phyloP scores from a whole-genome alignment of 2,113 vertebrate genomes.

The Eulemur rufifrons region DNA sequence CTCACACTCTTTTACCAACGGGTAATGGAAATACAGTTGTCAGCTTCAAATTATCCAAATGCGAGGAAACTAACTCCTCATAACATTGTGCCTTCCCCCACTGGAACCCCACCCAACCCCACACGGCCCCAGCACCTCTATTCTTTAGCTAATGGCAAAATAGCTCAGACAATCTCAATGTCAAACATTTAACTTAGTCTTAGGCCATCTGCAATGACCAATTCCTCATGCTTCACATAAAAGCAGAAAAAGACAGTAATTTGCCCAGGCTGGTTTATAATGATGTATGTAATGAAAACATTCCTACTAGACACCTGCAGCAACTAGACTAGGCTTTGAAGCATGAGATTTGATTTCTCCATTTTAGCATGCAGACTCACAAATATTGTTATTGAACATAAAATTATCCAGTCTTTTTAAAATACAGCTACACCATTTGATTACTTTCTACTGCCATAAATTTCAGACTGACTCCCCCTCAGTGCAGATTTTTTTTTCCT shows the following conservation, averaged over 20 bases:
- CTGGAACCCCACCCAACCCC: background rate
- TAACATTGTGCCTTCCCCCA: constrained; percentile 29
- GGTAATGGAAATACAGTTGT: constrained; percentile 73
- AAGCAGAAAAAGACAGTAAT: constrained; percentile 52
- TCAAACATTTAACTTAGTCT: constrained; percentile 47
- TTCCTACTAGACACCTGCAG: constrained; percentile 62
- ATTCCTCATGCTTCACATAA: constrained; percentile 30
- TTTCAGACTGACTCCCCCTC: background rate
- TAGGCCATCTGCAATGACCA: constrained; percentile 34
- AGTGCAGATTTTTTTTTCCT: constrained; percentile 6
- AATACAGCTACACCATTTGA: constrained; percentile 29
- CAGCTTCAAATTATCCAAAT: constrained; percentile 65
- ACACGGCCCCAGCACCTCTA: background rate
- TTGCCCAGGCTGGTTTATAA: constrained; percentile 51
- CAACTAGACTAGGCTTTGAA: constrained; percentile 26
- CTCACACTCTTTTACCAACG: constrained; percentile 58
- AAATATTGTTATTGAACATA: constrained; percentile 64
- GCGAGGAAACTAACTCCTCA: constrained; percentile 32
- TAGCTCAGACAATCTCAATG: background rate
- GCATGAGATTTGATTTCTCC: constrained; percentile 46
- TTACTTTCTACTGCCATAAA: constrained; percentile 39
- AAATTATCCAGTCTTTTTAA: constrained; percentile 62
- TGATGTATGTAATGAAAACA: constrained; percentile 58
- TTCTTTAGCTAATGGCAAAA: constrained; percentile 37
- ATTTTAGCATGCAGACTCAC: constrained; percentile 46